phyloP scores from a whole-genome alignment of 2,113 vertebrate species.

The Suricata suricatta region DNA sequence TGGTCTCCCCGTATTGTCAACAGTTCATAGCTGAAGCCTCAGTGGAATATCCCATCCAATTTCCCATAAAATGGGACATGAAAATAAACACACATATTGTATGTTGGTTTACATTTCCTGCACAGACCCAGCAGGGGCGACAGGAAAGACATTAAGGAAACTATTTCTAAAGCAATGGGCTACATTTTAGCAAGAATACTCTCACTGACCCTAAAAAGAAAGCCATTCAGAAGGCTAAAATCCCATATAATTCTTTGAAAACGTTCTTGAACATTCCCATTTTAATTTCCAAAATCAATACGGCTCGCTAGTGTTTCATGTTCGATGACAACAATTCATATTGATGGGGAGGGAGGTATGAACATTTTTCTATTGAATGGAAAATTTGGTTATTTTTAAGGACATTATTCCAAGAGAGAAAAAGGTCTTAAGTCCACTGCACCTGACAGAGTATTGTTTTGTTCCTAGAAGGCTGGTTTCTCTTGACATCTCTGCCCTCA shows the following conservation, averaged over 20 bases:
- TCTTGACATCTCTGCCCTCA: conserved; percentile 60
- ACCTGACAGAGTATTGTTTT: conserved; percentile 50
- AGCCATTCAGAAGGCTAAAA: conserved; percentile 59
- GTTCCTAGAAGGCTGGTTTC: conserved; percentile 71
- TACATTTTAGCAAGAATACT: conserved; percentile 67
- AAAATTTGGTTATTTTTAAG: conserved; percentile 76
- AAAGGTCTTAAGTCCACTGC: conserved; percentile 63
- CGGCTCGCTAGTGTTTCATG: conserved; percentile 26
- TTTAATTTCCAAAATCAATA: conserved; percentile 79
- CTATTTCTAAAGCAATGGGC: conserved; percentile 66
- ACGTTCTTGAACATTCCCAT: conserved; percentile 73
- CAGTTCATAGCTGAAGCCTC: conserved; percentile 64
- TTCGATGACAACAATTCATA: conserved; percentile 68
- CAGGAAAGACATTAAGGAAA: conserved; percentile 70
- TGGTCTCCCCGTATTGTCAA: conserved; percentile 40
- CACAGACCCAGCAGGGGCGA: conserved; percentile 52
- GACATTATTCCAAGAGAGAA: conserved; percentile 59
- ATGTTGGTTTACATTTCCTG: conserved; percentile 79
- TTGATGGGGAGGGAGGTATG: conserved; percentile 60
- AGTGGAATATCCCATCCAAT: conserved; percentile 78
- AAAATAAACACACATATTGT: conserved; percentile 79
- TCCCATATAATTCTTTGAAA: conserved; percentile 74
- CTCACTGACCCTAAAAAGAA: conserved; percentile 68
- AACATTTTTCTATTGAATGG: conserved; percentile 77
- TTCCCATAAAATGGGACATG: conserved; percentile 80